A percentile compares a stretch with the other conserved stretches of the same genome.
Evolutionary conservation across 2,113 vertebrate genomes (phyloP).

Genomic region (Sphyrna mokarran): DNA sequence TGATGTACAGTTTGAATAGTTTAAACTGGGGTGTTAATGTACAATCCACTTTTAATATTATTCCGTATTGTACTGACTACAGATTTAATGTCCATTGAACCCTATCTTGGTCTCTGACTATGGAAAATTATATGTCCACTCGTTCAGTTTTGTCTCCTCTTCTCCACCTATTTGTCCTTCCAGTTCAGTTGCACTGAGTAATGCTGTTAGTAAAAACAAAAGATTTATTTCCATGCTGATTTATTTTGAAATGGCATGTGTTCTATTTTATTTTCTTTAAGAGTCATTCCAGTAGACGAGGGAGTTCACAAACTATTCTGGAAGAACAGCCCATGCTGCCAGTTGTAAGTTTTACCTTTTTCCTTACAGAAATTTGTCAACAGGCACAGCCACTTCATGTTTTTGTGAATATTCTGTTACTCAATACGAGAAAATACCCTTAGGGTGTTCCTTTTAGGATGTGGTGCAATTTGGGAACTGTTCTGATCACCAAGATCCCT

Average conservation of each 20-base stretch:
- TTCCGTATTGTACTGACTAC: background rate
- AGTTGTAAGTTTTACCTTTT: constrained; percentile 59
- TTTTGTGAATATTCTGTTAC: background rate
- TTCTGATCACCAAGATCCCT: background rate
- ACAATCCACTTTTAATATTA: background rate
- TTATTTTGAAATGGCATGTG: background rate
- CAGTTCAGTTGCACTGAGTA: background rate
- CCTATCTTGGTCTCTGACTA: background rate
- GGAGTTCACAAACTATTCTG: constrained; percentile 61
- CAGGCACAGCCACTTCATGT: background rate
- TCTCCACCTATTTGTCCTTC: background rate
- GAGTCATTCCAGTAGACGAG: constrained; percentile 75
- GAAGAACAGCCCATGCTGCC: constrained; percentile 80
- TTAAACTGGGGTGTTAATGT: background rate
- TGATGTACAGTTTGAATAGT: background rate
- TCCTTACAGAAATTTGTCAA: background rate
- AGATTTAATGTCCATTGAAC: background rate
- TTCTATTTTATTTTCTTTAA: constrained; percentile 43
- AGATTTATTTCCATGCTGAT: background rate
- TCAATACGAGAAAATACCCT: background rate
- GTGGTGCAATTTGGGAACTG: background rate
- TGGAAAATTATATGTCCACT: background rate
- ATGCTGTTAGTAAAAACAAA: background rate
- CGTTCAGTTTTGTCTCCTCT: no score
- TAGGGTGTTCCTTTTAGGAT: background rate